Percentiles rank a stretch among this genome's conserved stretches.
Conservation (phyloP, 2,797 vertebrate genomes). For the Gallinago solitaria region DNA sequence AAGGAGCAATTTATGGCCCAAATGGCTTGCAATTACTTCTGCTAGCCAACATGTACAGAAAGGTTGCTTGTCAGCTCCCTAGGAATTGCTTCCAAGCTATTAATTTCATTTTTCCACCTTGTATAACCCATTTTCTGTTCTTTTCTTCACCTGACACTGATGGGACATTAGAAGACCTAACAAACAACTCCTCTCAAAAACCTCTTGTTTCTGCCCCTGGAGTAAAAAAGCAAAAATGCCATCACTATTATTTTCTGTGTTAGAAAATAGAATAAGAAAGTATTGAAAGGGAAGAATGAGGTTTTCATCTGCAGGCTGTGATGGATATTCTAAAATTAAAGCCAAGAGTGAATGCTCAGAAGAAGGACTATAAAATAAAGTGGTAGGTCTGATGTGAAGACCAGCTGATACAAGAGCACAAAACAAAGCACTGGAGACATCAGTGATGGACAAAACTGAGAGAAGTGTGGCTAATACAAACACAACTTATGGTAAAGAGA, state of each 20-base stretch:
- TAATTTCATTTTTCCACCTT: neutral
- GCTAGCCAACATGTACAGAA: neutral
- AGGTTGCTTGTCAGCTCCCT: neutral
- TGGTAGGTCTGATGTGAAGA: neutral
- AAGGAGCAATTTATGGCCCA: constrained; percentile 12
- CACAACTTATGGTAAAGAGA: neutral
- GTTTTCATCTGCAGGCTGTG: neutral
- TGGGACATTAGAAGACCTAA: neutral
- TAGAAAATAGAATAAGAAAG: neutral
- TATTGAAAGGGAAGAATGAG: neutral
- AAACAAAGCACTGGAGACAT: neutral
- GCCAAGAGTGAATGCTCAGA: fast-evolving
- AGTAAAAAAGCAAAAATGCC: neutral
- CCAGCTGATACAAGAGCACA: neutral
- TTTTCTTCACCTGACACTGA: neutral
- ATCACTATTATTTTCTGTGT: neutral
- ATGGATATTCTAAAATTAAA: neutral
- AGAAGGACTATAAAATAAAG: neutral
- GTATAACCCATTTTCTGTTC: neutral
- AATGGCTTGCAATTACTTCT: constrained; percentile 15
- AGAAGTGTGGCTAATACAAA: neutral
- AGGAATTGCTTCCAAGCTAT: neutral
- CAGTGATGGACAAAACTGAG: neutral
- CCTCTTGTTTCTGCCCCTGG: neutral
- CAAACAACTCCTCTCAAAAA: neutral